Conservation (phyloP, 2,797 vertebrate species). For the Poecilia velifera region DNA sequence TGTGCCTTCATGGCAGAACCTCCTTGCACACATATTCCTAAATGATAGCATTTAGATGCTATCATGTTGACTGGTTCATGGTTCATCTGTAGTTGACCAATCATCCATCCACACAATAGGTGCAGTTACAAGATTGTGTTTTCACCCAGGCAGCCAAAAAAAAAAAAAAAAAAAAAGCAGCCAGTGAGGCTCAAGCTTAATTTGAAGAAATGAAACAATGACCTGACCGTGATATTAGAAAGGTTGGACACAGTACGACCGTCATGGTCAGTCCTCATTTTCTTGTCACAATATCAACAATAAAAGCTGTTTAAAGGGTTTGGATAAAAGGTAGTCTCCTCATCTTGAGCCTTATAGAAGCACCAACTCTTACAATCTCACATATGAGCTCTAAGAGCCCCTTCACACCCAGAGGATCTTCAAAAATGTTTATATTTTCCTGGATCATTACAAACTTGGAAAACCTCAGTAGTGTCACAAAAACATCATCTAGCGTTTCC, state of each 20-base stretch:
- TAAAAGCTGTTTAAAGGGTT: not conserved
- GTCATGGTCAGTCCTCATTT: not conserved
- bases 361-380: not conserved
- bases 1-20: not conserved
- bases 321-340: not conserved
- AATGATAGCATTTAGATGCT: not conserved
- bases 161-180: not conserved
- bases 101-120: not conserved
- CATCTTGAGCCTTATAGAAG: not conserved
- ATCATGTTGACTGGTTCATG: not conserved
- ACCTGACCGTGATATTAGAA: not conserved
- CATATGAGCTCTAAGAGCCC: not conserved
- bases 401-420: not conserved
- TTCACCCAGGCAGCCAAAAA: not conserved
- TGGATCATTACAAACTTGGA: not conserved
- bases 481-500: not conserved
- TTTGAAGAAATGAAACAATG: not conserved
- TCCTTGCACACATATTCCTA: not conserved
- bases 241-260: not conserved
- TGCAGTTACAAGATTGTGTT: not conserved
- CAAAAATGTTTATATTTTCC: not conserved
- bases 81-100: not conserved
- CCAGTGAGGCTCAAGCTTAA: not conserved
- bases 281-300: not conserved
- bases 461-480: not conserved